Evolutionary conservation across 2,113 vertebrate species (phyloP), one percentile per base, ranked within the genome.

Genomic region (Anoura caudifer): DNA sequence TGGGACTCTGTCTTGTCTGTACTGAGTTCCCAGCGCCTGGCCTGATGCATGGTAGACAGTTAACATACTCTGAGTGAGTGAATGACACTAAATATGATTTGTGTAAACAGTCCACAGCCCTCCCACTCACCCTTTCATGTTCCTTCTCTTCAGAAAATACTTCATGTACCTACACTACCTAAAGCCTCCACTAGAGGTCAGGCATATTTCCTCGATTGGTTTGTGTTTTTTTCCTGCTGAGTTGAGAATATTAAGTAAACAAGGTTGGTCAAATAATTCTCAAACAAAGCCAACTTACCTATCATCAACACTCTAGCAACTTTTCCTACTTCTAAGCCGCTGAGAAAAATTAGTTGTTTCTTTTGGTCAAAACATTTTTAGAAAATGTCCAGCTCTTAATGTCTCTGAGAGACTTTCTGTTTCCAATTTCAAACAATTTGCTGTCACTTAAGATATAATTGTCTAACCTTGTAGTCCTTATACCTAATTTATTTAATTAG

Each of bases 401-500:
- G 43, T 67, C 63, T 90, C 79, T 76, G 56, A 56, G 81, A 84
- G 81, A 84, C n/a, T 50, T 90, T 33, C 65, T 93, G 24, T 76
- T 86, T 85, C 70, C 43, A 83, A 88, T 83, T 96, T 96, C 83
- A 94, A 94, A 63, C 88, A 95, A 6, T 95, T 94, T 96, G 75
- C 43, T 95, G n/a, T 82, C 86, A 47, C 59, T 94, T 75, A 65
- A 65, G 45, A 65, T 87, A 72, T 97, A 93, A 95, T 92, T 93
- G 87, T 96, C 95, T 96, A 97, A 97, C 93, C 94, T 84, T 59
- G 72, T 45, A 92, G 54, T 97, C 76, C 95, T 96, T 96, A 95
- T 82, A 31, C 59, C 50, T 95, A 69, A 98, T 98, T 97, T 96
- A 87, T 96, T 85, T 92, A 92, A 96, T 96, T 94, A 88, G 87